Base-by-base conservation (phyloP, 1,140 invertebrate species). In the Meloidogyne hapla region DNA sequence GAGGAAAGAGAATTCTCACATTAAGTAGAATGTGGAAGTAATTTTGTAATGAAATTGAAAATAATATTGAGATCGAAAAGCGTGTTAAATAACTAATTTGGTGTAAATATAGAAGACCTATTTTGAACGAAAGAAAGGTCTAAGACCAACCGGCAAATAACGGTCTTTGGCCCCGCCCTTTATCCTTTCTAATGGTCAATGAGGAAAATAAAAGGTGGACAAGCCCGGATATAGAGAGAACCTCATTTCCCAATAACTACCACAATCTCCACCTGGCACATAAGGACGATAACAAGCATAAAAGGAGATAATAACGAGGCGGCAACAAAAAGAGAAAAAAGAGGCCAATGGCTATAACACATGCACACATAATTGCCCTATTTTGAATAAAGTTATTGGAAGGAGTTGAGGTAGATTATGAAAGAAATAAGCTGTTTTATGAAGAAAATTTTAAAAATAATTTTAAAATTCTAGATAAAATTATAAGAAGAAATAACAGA, bases 131-230 rank as follows among this genome's bases (percentile, higher is more conserved):
- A 9, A 56, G 8, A 45, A 45, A 15, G 42, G 13, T 42, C 42
- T 45, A 56, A 56, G n/a, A 56, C 48, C 48, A 56, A 56, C 48
- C 48, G 48, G n/a, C 12, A 56, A 56, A 56, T 56, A n/a, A n/a
- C 8, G 48, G 48, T 56, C 48, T 56, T 56, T 56, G 48, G 48
- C 48, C 48, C 48, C 48, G 48, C 48, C 48, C n/a, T 56, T 56
- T 56, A 56, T 56, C 48, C 48, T 56, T 56, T 56, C 48, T 56
- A 56, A 56, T 56, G 48, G 48, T 56, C 48, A 56, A 56, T 56
- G 48, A 56, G 12, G n/a, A 56, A n/a, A 15, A n/a, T n/a, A 56
- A 56, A 13, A 13, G 12, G 48, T 56, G 48, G 48, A 56, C 48
- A 56, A 56, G 48, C n/a, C 48, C 48, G 48, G 48, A 56, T n/a